Percentiles rank a stretch among this genome's conserved stretches.
Evolutionary conservation across 2,797 vertebrate genomes (phyloP).

Genomic region (Rhinatrema bivittatum): DNA sequence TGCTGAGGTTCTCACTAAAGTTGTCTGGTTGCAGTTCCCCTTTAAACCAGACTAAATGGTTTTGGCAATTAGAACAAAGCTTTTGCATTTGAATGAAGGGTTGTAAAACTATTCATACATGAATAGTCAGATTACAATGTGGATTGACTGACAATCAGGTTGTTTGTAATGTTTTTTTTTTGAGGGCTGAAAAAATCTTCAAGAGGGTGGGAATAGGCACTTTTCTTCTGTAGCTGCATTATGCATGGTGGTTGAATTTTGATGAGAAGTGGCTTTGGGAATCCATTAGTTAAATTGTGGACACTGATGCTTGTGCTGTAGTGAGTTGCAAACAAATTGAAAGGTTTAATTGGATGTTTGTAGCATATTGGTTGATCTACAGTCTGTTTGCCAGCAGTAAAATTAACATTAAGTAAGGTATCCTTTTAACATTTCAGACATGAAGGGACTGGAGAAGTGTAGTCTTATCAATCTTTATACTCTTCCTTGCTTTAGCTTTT

Average conservation of each 20-base stretch:
- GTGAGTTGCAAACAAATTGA: too few species aligned
- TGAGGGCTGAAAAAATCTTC: conserved; percentile 18
- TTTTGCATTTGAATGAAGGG: conserved; percentile 42
- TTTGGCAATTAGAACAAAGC: conserved; percentile 41
- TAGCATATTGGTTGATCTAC: too few species aligned
- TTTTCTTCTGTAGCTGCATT: background rate
- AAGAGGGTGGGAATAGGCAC: background rate
- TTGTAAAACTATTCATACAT: conserved; percentile 39
- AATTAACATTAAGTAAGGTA: too few species aligned
- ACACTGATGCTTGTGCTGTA: conserved; percentile 1
- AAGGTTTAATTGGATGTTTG: too few species aligned
- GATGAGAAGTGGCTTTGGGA: conserved; percentile 4
- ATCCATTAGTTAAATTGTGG: rapidly evolving
- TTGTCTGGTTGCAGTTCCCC: conserved; percentile 21
- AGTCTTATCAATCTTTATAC: too few species aligned
- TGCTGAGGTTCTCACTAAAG: too few species aligned
- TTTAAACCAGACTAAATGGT: conserved; percentile 36
- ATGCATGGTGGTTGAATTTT: conserved; percentile 1
- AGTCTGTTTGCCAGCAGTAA: too few species aligned
- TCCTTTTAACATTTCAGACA: too few species aligned
- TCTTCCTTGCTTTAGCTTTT: too few species aligned
- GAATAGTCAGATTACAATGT: conserved; percentile 10
- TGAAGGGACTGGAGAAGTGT: too few species aligned
- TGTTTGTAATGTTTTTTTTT: conserved; percentile 27
- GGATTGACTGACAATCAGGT: conserved; percentile 24